Evolutionary conservation across 2,888 invertebrate genomes (phyloP).

Genomic region (Tenodera sinensis): DNA sequence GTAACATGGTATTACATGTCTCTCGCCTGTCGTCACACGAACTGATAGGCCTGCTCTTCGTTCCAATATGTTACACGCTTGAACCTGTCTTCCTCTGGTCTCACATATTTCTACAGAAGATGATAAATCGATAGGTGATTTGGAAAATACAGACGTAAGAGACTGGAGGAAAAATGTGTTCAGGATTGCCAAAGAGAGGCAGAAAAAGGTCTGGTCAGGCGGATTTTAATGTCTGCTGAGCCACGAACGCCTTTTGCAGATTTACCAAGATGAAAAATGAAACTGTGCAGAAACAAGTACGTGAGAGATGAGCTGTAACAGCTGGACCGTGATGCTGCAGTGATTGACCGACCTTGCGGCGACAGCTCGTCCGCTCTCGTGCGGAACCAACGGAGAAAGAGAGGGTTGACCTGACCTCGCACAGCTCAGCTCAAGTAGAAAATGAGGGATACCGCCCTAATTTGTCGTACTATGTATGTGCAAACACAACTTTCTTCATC

Average conservation of each 20-base stretch:
- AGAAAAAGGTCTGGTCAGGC: too few relatives aligned
- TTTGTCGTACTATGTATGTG: not conserved
- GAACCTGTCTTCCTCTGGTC: too few relatives aligned
- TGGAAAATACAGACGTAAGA: too few relatives aligned
- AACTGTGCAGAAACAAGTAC: not conserved
- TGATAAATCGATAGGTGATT: too few relatives aligned
- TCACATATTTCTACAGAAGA: too few relatives aligned
- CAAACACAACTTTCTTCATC: too few relatives aligned
- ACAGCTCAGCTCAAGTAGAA: not conserved
- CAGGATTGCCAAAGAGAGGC: too few relatives aligned
- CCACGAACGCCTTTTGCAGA: not conserved
- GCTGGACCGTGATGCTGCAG: not conserved
- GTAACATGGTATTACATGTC: too few relatives aligned
- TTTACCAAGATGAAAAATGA: not conserved
- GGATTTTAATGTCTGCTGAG: not conserved
- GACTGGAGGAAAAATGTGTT: too few relatives aligned
- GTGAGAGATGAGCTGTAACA: not conserved
- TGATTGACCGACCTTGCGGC: not conserved
- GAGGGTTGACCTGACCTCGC: not conserved
- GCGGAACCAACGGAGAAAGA: not conserved
- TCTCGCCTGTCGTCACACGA: too few relatives aligned
- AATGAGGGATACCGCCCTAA: not conserved
- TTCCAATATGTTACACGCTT: too few relatives aligned
- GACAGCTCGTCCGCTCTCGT: not conserved
- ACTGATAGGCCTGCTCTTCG: too few relatives aligned